Evolutionary conservation across 2,888 invertebrate species (phyloP).

Genomic region (Trachelus troglodyta): DNA sequence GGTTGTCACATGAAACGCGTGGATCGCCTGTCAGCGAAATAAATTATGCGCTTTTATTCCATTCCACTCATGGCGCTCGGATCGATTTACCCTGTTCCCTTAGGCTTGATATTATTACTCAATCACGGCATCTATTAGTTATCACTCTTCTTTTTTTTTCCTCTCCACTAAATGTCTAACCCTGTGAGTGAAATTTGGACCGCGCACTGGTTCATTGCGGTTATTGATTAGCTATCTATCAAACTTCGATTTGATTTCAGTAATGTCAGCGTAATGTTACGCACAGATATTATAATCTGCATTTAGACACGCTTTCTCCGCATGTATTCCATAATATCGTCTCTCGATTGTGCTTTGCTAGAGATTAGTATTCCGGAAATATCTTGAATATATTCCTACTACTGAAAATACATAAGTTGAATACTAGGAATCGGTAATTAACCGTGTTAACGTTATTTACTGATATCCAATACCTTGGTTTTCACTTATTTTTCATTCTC

Average conservation of each 20-base stretch:
- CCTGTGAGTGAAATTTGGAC: background rate
- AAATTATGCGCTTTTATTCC: conserved; percentile 18
- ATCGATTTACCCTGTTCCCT: conserved; percentile 21
- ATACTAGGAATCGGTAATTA: background rate
- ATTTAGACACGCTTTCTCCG: background rate
- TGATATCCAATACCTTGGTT: no score
- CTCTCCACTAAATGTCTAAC: background rate
- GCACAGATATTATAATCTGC: background rate
- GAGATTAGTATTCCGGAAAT: background rate
- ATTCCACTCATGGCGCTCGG: conserved; percentile 8
- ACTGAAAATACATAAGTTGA: background rate
- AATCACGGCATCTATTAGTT: conserved; percentile 46
- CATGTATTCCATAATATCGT: background rate
- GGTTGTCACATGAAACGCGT: background rate
- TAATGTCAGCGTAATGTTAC: background rate
- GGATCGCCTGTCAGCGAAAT: conserved; percentile 1
- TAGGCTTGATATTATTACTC: conserved; percentile 36
- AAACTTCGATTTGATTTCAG: background rate
- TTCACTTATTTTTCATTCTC: background rate
- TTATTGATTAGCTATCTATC: background rate
- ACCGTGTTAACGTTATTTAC: no score
- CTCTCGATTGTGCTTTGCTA: background rate
- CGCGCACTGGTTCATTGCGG: background rate
- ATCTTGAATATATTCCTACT: background rate
- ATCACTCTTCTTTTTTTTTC: conserved; percentile 42